Percentiles rank a stretch among this genome's conserved stretches.
Evolutionary conservation across 2,888 invertebrate genomes (phyloP).

Genomic region (Trissonchulus latispiculum): DNA sequence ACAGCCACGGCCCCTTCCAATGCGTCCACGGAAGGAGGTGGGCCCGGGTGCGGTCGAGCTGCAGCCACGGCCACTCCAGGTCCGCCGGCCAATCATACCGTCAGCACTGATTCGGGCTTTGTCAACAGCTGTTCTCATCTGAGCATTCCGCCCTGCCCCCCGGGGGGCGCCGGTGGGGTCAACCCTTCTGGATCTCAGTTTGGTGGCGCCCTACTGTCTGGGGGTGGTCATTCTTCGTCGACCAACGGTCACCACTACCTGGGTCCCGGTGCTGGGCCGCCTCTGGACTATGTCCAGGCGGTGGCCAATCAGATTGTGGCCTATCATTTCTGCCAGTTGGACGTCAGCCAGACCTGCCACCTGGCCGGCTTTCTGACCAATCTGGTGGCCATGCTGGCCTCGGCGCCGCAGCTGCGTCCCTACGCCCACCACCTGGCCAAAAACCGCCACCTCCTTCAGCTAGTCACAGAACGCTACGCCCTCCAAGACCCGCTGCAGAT

Average conservation of each 20-base stretch:
- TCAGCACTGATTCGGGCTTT: slow-evolving; percentile 15
- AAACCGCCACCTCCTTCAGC: slow-evolving; percentile 49
- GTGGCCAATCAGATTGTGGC: slow-evolving; percentile 45
- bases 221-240: too few relatives aligned
- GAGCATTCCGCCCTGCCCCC: not conserved
- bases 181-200: too few relatives aligned
- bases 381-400: slow-evolving; percentile 25
- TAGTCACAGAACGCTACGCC: not conserved
- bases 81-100: not conserved
- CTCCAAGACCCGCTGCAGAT: slow-evolving; percentile 27
- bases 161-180: too few relatives aligned
- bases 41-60: too few relatives aligned
- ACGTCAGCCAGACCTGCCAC: slow-evolving; percentile 27
- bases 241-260: too few relatives aligned
- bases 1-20: too few relatives aligned
- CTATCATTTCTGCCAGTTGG: slow-evolving; percentile 47
- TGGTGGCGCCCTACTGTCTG: too few relatives aligned
- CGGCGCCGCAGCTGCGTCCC: slow-evolving; percentile 76
- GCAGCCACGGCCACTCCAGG: too few relatives aligned
- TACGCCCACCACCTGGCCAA: slow-evolving; percentile 75
- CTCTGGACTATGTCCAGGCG: slow-evolving; percentile 30
- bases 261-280: not conserved
- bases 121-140: slow-evolving; percentile 14
- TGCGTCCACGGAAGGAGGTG: too few relatives aligned
- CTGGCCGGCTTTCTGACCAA: slow-evolving; percentile 21